These are phyloP conservation scores for Aphis gossypii DNA, from an alignment of 1,140 invertebrate species.

Conservation along the genomic window DNA sequence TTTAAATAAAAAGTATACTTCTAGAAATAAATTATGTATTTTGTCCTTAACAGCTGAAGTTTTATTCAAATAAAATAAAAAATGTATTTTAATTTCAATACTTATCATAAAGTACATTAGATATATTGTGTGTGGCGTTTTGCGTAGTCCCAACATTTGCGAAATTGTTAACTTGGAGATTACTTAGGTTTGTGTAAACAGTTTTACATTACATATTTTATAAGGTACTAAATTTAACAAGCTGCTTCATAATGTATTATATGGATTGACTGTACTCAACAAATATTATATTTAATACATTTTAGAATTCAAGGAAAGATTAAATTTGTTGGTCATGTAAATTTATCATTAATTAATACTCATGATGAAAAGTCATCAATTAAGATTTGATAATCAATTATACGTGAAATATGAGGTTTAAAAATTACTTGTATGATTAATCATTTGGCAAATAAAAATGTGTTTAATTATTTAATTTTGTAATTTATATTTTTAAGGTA, in stretches of 20 bases:
- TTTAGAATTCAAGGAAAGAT: neutral
- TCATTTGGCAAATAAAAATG: neutral
- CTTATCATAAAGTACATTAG: neutral
- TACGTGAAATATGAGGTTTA: neutral
- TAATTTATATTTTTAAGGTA: neutral
- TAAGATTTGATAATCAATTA: neutral
- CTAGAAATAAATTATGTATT: neutral
- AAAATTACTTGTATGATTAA: neutral
- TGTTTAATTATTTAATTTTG: neutral
- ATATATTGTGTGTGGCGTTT: neutral
- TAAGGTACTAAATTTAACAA: neutral
- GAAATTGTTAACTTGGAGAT: neutral
- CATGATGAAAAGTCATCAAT: neutral
- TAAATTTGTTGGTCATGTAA: neutral
- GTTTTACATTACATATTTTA: neutral
- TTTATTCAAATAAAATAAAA: neutral
- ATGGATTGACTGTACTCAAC: neutral
- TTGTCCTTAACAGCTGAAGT: neutral
- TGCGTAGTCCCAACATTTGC: neutral
- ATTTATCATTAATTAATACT: neutral
- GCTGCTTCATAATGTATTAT: neutral
- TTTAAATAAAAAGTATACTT: neutral
- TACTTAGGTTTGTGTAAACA: neutral
- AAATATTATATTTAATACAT: neutral
- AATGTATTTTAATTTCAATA: neutral